phyloP scores from a whole-genome alignment of 2,888 invertebrate genomes.

The Diarsia rubi region DNA sequence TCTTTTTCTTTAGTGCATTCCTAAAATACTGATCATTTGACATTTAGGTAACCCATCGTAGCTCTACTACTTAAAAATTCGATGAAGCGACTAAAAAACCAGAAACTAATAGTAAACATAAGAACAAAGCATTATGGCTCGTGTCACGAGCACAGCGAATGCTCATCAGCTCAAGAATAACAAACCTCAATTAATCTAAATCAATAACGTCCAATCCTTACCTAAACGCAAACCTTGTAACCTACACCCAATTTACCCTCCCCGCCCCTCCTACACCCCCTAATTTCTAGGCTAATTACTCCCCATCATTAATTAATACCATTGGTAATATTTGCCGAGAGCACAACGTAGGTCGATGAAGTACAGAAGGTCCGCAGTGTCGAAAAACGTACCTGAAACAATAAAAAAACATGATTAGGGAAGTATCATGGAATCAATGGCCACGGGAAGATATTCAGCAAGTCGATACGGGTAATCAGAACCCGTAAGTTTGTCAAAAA shows the following conservation, averaged over 20 bases:
- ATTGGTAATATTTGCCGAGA: slow-evolving; percentile 31
- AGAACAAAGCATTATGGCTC: too few relatives aligned
- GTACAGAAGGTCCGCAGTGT: slow-evolving; percentile 15
- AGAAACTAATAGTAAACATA: too few relatives aligned
- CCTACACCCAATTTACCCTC: not conserved
- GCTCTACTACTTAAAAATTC: too few relatives aligned
- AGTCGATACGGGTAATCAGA: not conserved
- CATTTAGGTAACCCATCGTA: too few relatives aligned
- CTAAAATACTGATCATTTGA: too few relatives aligned
- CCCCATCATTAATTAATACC: slow-evolving; percentile 6
- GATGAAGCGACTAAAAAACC: too few relatives aligned
- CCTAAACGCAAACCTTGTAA: slow-evolving; percentile 5
- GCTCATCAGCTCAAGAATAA: too few relatives aligned
- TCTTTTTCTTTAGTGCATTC: too few relatives aligned
- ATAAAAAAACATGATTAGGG: not conserved
- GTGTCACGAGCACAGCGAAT: too few relatives aligned
- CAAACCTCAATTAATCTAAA: not conserved
- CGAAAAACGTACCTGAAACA: not conserved
- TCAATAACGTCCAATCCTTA: not conserved
- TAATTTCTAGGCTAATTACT: slow-evolving; percentile 19
- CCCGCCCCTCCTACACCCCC: not conserved
- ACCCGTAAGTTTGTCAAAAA: not conserved
- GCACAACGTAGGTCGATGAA: not conserved
- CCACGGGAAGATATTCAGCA: not conserved
- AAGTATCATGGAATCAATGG: not conserved